Percentiles rank a stretch among this genome's conserved stretches.
Evolutionary conservation across 2,113 vertebrate species (phyloP).

Genomic region (Chaetops frenatus): DNA sequence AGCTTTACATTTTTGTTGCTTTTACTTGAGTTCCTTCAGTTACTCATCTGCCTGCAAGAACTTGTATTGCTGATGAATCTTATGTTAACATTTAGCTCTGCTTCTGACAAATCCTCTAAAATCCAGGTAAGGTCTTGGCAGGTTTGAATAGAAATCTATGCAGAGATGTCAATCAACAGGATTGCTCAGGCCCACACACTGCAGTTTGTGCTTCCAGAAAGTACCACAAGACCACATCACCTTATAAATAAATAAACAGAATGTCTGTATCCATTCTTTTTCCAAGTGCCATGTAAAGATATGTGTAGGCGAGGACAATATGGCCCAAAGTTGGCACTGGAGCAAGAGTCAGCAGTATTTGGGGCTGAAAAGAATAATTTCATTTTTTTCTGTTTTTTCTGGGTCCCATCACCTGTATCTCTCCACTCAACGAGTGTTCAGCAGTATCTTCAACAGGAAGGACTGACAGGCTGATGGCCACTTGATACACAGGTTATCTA

Average conservation of each 20-base stretch:
- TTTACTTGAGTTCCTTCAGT: not conserved
- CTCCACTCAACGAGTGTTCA: not conserved
- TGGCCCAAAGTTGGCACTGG: not conserved
- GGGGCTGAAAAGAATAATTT: not conserved
- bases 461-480: not conserved
- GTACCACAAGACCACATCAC: not conserved
- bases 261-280: not conserved
- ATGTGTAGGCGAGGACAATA: not conserved
- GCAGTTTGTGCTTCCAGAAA: not conserved
- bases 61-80: not conserved
- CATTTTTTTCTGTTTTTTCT: not conserved
- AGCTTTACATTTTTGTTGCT: not conserved
- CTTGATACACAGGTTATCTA: not conserved
- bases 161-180: not conserved
- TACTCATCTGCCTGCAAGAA: conserved; percentile 5
- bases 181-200: not conserved
- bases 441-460: not conserved
- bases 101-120: not conserved
- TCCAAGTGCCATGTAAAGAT: not conserved
- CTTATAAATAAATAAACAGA: not conserved
- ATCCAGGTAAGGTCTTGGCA: not conserved
- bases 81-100: not conserved
- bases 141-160: not conserved
- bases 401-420: not conserved
- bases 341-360: not conserved